These are phyloP conservation scores for Drosophila buzzatii DNA, from an alignment of 2,888 invertebrate species.

Conservation along the genomic window DNA sequence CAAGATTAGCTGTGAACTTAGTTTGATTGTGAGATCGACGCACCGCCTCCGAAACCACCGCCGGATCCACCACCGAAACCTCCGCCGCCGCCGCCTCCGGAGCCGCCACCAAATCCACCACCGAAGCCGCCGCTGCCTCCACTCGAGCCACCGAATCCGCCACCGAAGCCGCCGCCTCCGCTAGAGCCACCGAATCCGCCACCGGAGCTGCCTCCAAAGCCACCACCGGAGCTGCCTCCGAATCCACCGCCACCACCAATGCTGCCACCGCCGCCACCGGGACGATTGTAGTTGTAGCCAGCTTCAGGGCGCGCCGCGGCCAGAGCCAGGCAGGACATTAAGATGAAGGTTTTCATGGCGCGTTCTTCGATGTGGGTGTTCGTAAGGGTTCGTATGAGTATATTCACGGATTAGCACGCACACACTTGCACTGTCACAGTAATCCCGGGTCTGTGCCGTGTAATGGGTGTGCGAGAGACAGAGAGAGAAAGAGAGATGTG, in stretches of 20 bases:
- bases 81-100: conserved; percentile 49
- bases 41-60: conserved; percentile 72
- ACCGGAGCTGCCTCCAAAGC: conserved; percentile 55
- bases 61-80: conserved; percentile 63
- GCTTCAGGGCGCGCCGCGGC: conserved; percentile 85
- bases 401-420: conserved; percentile 51
- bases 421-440: conserved; percentile 80
- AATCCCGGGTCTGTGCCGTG: conserved; percentile 79
- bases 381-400: conserved; percentile 2
- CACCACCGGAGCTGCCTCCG: conserved; percentile 42
- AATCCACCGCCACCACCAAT: conserved; percentile 54
- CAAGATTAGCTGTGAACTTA: conserved; percentile 33
- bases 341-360: conserved; percentile 85
- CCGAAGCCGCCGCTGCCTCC: conserved; percentile 62
- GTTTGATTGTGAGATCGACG: conserved; percentile 20
- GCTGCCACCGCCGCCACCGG: conserved; percentile 83
- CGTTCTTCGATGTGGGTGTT: conserved; percentile 31
- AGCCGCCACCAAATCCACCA: conserved; percentile 44
- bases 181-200: conserved; percentile 58
- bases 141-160: conserved; percentile 54
- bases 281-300: conserved; percentile 85
- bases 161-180: conserved; percentile 62
- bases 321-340: conserved; percentile 85
- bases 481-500: neutral
- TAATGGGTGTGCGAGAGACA: conserved; percentile 41